These are phyloP conservation scores for Alectura lathami DNA, from an alignment of 2,113 vertebrate species.

Conservation along the genomic window DNA sequence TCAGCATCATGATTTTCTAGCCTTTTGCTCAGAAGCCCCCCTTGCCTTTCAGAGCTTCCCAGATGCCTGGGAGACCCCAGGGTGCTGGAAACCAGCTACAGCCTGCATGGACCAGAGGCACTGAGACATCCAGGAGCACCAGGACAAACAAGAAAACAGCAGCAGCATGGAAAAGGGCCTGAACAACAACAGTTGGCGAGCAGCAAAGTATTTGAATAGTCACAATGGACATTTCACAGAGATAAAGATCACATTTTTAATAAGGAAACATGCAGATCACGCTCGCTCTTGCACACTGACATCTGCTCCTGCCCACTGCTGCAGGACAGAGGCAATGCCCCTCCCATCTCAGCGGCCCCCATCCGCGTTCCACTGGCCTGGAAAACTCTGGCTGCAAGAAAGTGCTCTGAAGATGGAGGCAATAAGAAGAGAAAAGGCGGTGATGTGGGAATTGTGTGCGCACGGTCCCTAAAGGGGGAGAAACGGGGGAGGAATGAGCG, in stretches of 20 bases:
- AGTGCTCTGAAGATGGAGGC: background rate
- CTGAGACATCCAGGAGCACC: background rate
- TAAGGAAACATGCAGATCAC: background rate
- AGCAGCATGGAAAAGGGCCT: background rate
- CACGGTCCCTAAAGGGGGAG: background rate
- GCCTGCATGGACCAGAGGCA: rapidly evolving
- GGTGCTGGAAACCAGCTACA: background rate
- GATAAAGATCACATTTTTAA: background rate
- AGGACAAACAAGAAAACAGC: background rate
- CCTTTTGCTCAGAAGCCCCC: background rate
- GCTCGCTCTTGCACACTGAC: background rate
- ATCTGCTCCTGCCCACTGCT: background rate
- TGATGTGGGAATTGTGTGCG: background rate
- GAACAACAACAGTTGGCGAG: background rate
- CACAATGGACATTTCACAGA: background rate
- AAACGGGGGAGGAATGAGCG: background rate
- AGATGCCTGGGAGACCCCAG: rapidly evolving
- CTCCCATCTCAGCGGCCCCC: background rate
- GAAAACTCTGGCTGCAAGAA: background rate
- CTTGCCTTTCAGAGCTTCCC: background rate
- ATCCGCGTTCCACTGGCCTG: background rate
- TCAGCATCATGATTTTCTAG: background rate
- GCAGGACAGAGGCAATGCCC: background rate
- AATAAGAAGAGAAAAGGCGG: background rate
- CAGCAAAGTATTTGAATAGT: rapidly evolving